Evolutionary conservation across 2,113 vertebrate species (phyloP).

Genomic region (Dromaius novaehollandiae): DNA sequence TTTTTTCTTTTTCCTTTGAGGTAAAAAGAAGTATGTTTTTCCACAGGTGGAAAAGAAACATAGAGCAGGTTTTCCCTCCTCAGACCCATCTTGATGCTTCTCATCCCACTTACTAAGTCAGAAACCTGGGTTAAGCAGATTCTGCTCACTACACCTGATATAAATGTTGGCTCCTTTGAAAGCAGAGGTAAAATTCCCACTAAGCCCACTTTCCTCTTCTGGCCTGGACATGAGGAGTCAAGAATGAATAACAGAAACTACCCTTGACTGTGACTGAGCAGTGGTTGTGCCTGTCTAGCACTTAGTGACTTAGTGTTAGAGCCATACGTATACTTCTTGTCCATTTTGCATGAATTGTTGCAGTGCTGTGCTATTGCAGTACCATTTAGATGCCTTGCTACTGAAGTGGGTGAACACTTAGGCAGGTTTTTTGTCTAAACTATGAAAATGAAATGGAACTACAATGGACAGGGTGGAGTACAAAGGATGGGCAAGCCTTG

Average conservation of each 20-base stretch:
- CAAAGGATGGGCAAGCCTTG: not conserved
- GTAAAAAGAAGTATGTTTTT: not conserved
- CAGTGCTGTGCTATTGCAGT: not conserved
- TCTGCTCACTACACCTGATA: not conserved
- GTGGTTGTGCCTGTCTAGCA: not conserved
- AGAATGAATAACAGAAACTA: not conserved
- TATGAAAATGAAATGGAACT: not conserved
- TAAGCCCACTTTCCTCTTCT: not conserved
- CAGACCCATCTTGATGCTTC: not conserved
- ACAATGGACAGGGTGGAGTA: not conserved
- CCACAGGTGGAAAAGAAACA: not conserved
- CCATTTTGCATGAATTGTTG: no score
- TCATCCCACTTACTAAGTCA: not conserved
- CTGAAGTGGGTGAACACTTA: not conserved
- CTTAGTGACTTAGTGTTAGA: not conserved
- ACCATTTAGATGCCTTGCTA: not conserved
- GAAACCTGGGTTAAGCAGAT: not conserved
- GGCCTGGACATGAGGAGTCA: not conserved
- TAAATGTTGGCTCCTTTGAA: not conserved
- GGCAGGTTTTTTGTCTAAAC: not conserved
- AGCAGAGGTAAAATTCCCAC: not conserved
- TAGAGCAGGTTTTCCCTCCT: not conserved
- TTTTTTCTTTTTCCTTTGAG: not conserved
- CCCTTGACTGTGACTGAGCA: not conserved
- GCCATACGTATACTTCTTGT: no score